Conservation (phyloP, 2,888 invertebrate genomes). For the Erpobdella octoculata region DNA sequence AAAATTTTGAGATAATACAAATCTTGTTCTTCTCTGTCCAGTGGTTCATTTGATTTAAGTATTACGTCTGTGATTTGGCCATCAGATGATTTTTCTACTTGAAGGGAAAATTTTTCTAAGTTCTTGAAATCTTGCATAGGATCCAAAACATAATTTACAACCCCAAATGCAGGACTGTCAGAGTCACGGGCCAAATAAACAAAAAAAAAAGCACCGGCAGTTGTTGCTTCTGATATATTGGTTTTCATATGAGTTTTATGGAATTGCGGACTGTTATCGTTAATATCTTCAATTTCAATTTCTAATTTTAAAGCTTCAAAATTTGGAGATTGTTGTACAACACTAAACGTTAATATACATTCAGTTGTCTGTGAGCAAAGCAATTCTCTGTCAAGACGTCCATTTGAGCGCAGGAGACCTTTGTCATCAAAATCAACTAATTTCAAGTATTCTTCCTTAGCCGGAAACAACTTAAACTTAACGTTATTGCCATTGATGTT, state of each 20-base stretch:
- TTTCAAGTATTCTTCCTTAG: not conserved
- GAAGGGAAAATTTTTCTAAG: constrained; percentile 7
- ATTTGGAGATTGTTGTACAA: not conserved
- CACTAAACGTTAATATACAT: constrained; percentile 8
- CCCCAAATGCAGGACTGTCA: constrained; percentile 22
- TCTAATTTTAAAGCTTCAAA: constrained; percentile 2
- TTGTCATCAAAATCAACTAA: constrained; percentile 13
- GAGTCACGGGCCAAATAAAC: constrained; percentile 13
- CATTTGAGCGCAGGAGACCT: not conserved
- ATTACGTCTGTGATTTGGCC: constrained; percentile 15
- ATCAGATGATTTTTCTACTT: constrained; percentile 9
- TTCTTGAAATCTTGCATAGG: constrained; percentile 6
- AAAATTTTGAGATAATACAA: constrained; percentile 3
- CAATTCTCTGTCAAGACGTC: constrained; percentile 15
- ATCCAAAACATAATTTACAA: constrained; percentile 15
- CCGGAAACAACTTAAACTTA: constrained; percentile 11
- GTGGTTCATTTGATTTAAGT: constrained; percentile 11
- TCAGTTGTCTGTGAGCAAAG: constrained; percentile 8
- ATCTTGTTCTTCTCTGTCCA: constrained; percentile 18
- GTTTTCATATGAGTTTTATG: constrained; percentile 20
- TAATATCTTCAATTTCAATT: constrained; percentile 22
- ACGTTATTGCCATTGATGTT: not conserved
- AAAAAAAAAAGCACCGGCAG: constrained; percentile 5
- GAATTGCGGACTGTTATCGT: constrained; percentile 14
- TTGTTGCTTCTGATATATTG: constrained; percentile 21